Percentiles rank a stretch among this genome's conserved stretches.
Conservation (phyloP, 2,797 vertebrate genomes). For the Zenarchopterus dispar region DNA sequence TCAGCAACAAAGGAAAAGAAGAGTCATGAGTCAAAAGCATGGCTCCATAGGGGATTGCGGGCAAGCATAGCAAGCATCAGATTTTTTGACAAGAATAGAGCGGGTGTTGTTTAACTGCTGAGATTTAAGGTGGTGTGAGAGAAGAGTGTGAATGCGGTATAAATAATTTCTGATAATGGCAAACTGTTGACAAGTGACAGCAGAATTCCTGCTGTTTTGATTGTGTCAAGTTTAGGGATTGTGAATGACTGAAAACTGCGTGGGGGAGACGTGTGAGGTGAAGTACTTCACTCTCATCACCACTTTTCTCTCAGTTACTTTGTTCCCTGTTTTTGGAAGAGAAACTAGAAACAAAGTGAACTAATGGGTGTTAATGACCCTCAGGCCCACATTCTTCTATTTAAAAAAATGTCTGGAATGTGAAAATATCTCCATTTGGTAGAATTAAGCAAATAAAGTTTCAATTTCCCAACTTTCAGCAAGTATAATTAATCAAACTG, state of each 20-base stretch:
- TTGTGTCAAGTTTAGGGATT: conserved; percentile 19
- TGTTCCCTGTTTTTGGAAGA: neutral
- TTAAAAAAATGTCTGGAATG: conserved; percentile 1
- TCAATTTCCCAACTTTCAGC: conserved; percentile 65
- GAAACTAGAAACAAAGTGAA: conserved; percentile 10
- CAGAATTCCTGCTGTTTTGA: conserved; percentile 36
- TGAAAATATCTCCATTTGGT: conserved; percentile 58
- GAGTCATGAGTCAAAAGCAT: conserved; percentile 23
- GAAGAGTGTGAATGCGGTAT: conserved; percentile 51
- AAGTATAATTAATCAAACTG: conserved; percentile 71
- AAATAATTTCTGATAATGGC: conserved; percentile 55
- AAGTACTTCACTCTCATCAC: conserved; percentile 1
- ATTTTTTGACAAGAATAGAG: conserved; percentile 46
- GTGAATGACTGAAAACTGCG: neutral
- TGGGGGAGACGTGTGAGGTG: conserved; percentile 1
- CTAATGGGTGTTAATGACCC: conserved; percentile 74
- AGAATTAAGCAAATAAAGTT: conserved; percentile 64
- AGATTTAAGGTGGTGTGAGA: conserved; percentile 48
- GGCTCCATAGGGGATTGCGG: conserved; percentile 29
- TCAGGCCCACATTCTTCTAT: neutral
- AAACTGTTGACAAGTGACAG: conserved; percentile 40
- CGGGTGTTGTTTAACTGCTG: conserved; percentile 61
- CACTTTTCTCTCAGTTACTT: neutral
- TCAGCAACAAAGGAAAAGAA: conserved; percentile 17
- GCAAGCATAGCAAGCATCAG: conserved; percentile 38